Percentiles rank a stretch among this genome's conserved stretches.
Evolutionary conservation across 2,113 vertebrate species (phyloP).

Genomic region (Microcebus jonahi): DNA sequence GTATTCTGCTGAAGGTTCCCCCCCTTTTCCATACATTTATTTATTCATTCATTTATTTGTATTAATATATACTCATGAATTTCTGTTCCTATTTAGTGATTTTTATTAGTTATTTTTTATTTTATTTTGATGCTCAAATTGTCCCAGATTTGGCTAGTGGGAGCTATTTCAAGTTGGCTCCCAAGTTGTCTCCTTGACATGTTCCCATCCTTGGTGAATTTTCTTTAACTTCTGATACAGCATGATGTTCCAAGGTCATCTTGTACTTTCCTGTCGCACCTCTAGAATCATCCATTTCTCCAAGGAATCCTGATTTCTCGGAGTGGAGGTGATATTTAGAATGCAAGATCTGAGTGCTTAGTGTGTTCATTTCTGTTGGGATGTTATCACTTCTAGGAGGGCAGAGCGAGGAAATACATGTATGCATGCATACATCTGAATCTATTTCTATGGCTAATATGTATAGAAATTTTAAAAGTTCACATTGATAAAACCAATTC

Average conservation of each 20-base stretch:
- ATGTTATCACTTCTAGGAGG: background rate
- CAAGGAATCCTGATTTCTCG: conserved; percentile 2
- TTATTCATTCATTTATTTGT: background rate
- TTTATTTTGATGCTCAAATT: background rate
- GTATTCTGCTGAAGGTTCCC: background rate
- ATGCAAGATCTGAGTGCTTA: background rate
- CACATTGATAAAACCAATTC: background rate
- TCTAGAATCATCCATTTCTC: background rate
- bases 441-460: background rate
- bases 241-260: background rate
- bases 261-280: background rate
- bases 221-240: background rate
- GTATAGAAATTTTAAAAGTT: background rate
- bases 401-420: background rate
- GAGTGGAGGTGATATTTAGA: background rate
- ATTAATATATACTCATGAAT: background rate
- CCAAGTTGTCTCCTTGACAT: background rate
- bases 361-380: background rate
- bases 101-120: conserved; percentile 33
- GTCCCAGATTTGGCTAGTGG: background rate
- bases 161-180: background rate
- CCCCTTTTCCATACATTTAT: background rate
- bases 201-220: background rate
- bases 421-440: background rate
- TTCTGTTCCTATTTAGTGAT: background rate